Conservation (phyloP, 2,797 vertebrate species). For the Takifugu ocellatus region DNA sequence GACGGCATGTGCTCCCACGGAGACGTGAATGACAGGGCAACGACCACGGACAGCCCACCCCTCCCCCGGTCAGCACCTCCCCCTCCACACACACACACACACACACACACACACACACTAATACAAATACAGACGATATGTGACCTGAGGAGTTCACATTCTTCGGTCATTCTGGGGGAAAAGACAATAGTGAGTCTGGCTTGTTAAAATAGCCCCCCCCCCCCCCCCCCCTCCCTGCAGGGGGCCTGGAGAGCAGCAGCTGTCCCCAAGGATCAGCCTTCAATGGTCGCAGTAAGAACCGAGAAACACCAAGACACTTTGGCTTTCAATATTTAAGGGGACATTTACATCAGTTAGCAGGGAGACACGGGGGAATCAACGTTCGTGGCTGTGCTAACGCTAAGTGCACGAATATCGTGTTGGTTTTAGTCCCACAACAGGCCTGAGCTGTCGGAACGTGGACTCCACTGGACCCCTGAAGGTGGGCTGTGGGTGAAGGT, state of each 20-base stretch:
- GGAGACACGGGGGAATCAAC: conserved; percentile 24
- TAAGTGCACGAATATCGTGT: conserved; percentile 7
- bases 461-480: conserved; percentile 12
- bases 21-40: conserved; percentile 55
- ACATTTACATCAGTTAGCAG: conserved; percentile 33
- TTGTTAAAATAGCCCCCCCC: conserved; percentile 68
- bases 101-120: conserved; percentile 27
- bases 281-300: conserved; percentile 37
- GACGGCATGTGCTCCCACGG: conserved; percentile 71
- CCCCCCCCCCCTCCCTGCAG: conserved; percentile 33
- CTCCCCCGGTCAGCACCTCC: conserved; percentile 26
- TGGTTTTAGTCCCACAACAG: neutral
- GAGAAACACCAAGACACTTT: no score
- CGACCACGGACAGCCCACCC: conserved; percentile 25
- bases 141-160: conserved; percentile 46
- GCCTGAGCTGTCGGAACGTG: conserved; percentile 40
- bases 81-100: neutral
- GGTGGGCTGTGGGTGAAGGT: neutral
- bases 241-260: conserved; percentile 55
- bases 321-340: no score
- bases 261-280: conserved; percentile 62
- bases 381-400: conserved; percentile 16
- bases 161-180: conserved; percentile 53
- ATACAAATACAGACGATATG: conserved; percentile 35
- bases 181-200: conserved; percentile 65